These are phyloP conservation scores for Aspidoscelis tigris DNA, from an alignment of 2,113 vertebrate species.

Conservation along the genomic window DNA sequence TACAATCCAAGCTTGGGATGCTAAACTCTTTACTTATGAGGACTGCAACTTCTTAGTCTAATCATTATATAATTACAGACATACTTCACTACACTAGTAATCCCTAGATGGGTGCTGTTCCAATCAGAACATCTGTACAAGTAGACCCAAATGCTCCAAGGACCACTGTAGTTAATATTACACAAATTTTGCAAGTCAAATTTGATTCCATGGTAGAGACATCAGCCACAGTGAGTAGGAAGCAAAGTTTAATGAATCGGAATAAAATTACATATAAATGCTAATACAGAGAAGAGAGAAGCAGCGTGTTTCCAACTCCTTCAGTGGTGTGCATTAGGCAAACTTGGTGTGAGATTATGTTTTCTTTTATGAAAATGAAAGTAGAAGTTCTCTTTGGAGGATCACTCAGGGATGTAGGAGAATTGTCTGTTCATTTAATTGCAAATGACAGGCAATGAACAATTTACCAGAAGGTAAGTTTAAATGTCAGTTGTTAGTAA, in stretches of 20 bases:
- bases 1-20: background rate
- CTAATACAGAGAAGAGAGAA: background rate
- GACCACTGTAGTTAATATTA: background rate
- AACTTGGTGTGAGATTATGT: rapidly evolving
- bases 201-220: background rate
- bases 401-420: background rate
- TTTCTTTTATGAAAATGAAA: background rate
- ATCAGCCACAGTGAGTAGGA: background rate
- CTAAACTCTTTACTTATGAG: background rate
- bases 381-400: background rate
- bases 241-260: background rate
- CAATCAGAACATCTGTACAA: background rate
- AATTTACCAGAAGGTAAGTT: background rate
- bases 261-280: background rate
- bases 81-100: background rate
- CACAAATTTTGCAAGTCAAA: background rate
- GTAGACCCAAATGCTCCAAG: background rate
- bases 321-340: background rate
- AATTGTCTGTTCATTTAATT: conserved; percentile 19
- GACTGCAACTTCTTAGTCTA: background rate
- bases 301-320: background rate
- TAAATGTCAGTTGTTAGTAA: conserved; percentile 21
- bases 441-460: background rate
- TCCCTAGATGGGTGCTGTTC: background rate
- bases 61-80: background rate